Conservation (phyloP, 2,113 vertebrate species). For the Apistogramma diplotaenia region DNA sequence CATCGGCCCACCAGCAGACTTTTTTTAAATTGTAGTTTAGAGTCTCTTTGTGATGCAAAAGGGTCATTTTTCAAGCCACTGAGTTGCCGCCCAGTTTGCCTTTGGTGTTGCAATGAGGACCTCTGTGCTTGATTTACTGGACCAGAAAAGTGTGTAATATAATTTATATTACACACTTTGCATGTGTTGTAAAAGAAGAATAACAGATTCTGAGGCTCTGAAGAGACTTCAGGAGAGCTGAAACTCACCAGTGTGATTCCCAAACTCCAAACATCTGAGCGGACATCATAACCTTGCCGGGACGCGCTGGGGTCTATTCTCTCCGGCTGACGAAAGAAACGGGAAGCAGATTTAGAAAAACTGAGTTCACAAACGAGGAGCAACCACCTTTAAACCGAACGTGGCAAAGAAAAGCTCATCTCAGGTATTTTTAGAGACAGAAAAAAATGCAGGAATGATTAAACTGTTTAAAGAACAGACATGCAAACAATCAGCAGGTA, state of each 20-base stretch:
- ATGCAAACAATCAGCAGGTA: background rate
- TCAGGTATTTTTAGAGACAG: background rate
- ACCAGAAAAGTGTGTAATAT: background rate
- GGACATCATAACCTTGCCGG: constrained; percentile 94
- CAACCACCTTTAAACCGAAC: background rate
- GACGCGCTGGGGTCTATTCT: constrained; percentile 97
- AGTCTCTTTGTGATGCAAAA: background rate
- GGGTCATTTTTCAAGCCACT: too few species aligned
- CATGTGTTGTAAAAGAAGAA: too few species aligned
- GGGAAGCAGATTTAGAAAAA: background rate
- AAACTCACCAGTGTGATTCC: constrained; percentile 93
- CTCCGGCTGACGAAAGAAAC: constrained; percentile 82
- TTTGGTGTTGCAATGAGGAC: background rate
- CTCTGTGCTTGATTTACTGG: background rate
- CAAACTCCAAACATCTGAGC: constrained; percentile 97
- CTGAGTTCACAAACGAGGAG: background rate
- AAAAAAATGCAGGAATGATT: too few species aligned
- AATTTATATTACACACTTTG: background rate
- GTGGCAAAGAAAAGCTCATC: background rate
- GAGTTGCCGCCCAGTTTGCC: background rate
- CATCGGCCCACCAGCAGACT: too few species aligned
- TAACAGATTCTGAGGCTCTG: background rate
- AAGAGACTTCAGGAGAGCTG: background rate
- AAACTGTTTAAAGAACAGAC: background rate
- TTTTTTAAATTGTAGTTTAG: background rate